Base-by-base conservation (phyloP, 2,113 vertebrate genomes). In the Recurvirostra avosetta region DNA sequence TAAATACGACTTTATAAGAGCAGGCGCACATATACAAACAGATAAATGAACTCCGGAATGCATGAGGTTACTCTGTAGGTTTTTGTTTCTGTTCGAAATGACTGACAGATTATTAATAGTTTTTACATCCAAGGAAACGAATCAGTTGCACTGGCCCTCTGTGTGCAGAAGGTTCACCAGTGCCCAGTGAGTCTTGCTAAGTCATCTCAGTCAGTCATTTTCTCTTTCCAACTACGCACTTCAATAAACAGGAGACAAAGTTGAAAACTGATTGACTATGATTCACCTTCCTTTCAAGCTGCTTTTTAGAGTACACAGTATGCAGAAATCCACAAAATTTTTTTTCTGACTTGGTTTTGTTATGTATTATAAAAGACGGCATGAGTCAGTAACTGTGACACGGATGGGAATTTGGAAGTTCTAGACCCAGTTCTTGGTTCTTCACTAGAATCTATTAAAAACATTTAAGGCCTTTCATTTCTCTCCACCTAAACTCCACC, bases 261-360 rank as follows among this genome's bases (percentile, higher is more conserved):
- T 41, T 84, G 52, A 34, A n/a, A 85, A 40, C 43, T 65, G 47
- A 27, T 82, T 77, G 22, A 49, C 45, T 72, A 2, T 87, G 77
- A 94, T 75, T 95, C 93, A 77, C 94, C 47, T 91, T 92, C 73
- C 56, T 89, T 91, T 87, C 91, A 96, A 87, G 76, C 47, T 81
- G 56, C 68, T 89, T 23, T 68, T 73, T 32, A 66, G 67, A 68
- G 43, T 34, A 25, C 43, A 75, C 13, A 72, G 34, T 41, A 74
- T 75, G 56, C 21, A 38, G 29, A 92, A 94, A 92, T 78, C 30
- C 77, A 87, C 76, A 65, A 78, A 71, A 61, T 63, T 26, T 62
- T 82, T 73, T 80, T 78, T 71, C 29, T 86, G 61, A 62, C 41
- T 27, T 23, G 47, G 32, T 41, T 58, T 94, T 85, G 21, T 66